Conservation (phyloP, 2,888 invertebrate species). For the Calameuta idolon region DNA sequence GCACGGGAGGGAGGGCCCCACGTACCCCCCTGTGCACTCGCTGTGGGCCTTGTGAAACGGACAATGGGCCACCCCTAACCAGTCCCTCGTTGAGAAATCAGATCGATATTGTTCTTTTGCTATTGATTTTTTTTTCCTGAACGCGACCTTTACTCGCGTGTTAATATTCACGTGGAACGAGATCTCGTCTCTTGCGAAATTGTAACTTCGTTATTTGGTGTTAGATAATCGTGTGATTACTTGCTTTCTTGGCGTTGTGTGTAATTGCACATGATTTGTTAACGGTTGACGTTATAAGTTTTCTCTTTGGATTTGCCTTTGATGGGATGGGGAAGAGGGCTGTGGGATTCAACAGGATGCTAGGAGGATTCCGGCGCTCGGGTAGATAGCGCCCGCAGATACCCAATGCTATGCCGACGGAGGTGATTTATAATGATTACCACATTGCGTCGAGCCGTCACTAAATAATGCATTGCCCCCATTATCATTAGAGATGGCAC, state of each 20-base stretch:
- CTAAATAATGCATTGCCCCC: constrained; percentile 56
- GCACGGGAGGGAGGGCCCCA: constrained; percentile 28
- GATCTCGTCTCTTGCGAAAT: neutral
- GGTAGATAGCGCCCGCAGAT: constrained; percentile 39
- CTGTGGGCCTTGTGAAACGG: constrained; percentile 26
- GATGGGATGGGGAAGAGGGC: constrained; percentile 17
- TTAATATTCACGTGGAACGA: neutral
- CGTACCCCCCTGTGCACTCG: constrained; percentile 7
- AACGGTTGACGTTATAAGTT: neutral
- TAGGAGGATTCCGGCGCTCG: constrained; percentile 44
- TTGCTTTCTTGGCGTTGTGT: neutral
- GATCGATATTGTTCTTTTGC: constrained; percentile 36
- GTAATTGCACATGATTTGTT: neutral
- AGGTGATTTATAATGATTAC: constrained; percentile 60
- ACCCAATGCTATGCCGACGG: constrained; percentile 31
- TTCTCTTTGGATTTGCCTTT: neutral
- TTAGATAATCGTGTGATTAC: neutral
- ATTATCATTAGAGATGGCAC: constrained; percentile 52
- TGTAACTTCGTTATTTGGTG: neutral
- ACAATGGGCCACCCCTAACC: constrained; percentile 32
- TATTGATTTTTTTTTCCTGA: constrained; percentile 25
- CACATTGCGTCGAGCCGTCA: constrained; percentile 50
- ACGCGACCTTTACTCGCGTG: neutral
- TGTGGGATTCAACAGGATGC: constrained; percentile 48
- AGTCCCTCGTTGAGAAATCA: constrained; percentile 5